phyloP scores from a whole-genome alignment of 2,888 invertebrate species.

The Brassicogethes aeneus region DNA sequence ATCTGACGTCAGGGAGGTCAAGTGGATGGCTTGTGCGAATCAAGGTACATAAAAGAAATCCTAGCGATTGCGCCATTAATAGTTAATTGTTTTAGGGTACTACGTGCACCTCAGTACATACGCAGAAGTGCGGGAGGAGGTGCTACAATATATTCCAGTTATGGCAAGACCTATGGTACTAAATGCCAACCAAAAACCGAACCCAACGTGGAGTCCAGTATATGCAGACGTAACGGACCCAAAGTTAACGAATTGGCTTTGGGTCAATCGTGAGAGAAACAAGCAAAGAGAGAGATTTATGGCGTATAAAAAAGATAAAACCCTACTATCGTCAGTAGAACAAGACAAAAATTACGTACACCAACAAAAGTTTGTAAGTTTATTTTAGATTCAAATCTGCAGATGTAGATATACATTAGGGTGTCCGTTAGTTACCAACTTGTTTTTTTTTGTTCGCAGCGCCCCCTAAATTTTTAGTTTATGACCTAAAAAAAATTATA shows the following conservation, averaged over 20 bases:
- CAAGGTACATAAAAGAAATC: conserved; percentile 48
- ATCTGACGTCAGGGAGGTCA: conserved; percentile 85
- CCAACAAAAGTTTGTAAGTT: conserved; percentile 41
- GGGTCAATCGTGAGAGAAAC: conserved; percentile 75
- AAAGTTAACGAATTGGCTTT: conserved; percentile 82
- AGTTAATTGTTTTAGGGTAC: conserved; percentile 52
- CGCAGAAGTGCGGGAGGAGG: conserved; percentile 96
- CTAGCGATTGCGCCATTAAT: background rate
- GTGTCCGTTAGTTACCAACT: too few species aligned
- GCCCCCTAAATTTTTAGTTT: too few species aligned
- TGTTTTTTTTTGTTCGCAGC: too few species aligned
- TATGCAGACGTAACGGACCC: conserved; percentile 90
- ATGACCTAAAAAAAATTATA: too few species aligned
- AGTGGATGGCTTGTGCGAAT: conserved; percentile 98
- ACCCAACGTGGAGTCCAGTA: conserved; percentile 92
- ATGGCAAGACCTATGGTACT: conserved; percentile 93
- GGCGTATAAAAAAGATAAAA: conserved; percentile 55
- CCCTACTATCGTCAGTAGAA: conserved; percentile 53
- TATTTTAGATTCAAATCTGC: background rate
- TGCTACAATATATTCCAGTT: conserved; percentile 89
- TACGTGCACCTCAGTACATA: conserved; percentile 94
- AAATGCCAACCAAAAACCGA: conserved; percentile 69
- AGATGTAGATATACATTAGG: too few species aligned
- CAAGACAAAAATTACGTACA: conserved; percentile 55
- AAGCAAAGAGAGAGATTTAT: conserved; percentile 70